phyloP scores from a whole-genome alignment of 2,888 invertebrate species.

The Habroteleia sp. region DNA sequence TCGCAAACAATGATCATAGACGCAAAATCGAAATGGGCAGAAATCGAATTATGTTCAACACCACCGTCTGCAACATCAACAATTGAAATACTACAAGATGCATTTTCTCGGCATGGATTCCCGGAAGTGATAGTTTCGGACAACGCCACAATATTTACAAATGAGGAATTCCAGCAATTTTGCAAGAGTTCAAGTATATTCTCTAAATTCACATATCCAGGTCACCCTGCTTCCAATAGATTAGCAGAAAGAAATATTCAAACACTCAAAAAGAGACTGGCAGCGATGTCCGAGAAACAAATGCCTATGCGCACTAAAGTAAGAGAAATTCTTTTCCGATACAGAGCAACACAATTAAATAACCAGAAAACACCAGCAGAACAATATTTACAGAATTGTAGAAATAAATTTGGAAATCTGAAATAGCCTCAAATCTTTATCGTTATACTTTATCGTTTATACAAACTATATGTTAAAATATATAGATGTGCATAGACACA shows the following conservation, averaged over 20 bases:
- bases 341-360: constrained; percentile 23
- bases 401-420: too few species aligned
- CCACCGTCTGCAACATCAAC: constrained; percentile 51
- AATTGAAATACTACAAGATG: constrained; percentile 37
- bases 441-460: too few species aligned
- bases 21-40: constrained; percentile 65
- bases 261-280: constrained; percentile 18
- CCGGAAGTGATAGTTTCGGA: constrained; percentile 62
- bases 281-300: constrained; percentile 17
- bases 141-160: constrained; percentile 63
- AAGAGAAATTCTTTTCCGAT: constrained; percentile 43
- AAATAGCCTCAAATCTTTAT: too few species aligned
- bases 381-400: too few species aligned
- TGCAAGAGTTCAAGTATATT: constrained; percentile 20
- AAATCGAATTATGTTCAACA: constrained; percentile 53
- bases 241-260: constrained; percentile 47
- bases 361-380: constrained; percentile 28
- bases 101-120: constrained; percentile 59
- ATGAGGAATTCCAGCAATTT: constrained; percentile 48
- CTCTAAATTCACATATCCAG: constrained; percentile 41
- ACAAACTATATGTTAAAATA: too few species aligned
- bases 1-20: too few species aligned
- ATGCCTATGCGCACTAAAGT: constrained; percentile 15
- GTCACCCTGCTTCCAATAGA: constrained; percentile 56
- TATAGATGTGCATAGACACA: too few species aligned